Evolutionary conservation across 2,888 invertebrate genomes (phyloP), one percentile per base, ranked within the genome.

Genomic region (Atrina japonica): DNA sequence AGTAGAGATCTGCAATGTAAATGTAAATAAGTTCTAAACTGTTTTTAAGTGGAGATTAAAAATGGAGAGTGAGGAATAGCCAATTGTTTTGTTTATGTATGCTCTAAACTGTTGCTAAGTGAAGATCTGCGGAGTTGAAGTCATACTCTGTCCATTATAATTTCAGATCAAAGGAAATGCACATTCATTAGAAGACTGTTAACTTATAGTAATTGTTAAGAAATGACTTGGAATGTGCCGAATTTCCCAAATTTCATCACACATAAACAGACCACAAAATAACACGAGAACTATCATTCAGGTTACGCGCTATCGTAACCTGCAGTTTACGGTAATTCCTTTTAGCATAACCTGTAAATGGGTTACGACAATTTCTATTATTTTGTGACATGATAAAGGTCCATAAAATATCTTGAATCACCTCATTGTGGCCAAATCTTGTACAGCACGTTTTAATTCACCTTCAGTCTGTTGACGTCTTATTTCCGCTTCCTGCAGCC

Each of bases 401-500:
- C 5, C 5, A 35, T 11, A 35, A 11, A 16, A 9, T 23, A 29
- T 14, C 14, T n/a, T 14, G 21, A 9, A 50, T 47, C 56, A 86
- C 86, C 77, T 83, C 60, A 86, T 75, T 69, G 59, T 79, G 18
- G 82, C 79, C 63, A 86, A 70, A 50, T 86, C 83, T 21, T 66
- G 49, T 14, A 85, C 35, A 9, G 75, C 82, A 50, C 81, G 75
- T 21, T 80, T 70, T 52, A 85, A 65, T 23, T 81, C 75, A 41
- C 73, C 80, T 45, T 81, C 82, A 35, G 76, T 63, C 40, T 74
- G 58, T 35, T 69, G 66, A 0, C 76, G 72, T 29, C 76, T 69
- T 35, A 69, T 64, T 59, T 82, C 80, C 7, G 81, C 75, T 29
- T 52, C 58, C 35, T 84, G 91, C 95, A 97, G 75, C 95, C 96